phyloP scores from a whole-genome alignment of 2,113 vertebrate species.

The Myotis lucifugus region DNA sequence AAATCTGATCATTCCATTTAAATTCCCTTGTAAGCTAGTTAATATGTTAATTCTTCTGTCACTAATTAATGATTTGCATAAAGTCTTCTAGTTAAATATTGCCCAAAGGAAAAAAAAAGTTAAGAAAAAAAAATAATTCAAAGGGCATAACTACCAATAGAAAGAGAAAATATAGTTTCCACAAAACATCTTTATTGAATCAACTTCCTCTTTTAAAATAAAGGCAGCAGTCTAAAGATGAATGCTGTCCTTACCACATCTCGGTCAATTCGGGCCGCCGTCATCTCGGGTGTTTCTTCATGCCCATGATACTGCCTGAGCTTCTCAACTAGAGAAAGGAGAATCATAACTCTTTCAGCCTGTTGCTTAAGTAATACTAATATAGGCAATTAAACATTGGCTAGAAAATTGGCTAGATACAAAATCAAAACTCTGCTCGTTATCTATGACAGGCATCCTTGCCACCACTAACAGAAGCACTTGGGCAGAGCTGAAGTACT shows the following conservation, averaged over 20 bases:
- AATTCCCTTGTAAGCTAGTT: neutral
- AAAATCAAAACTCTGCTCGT: neutral
- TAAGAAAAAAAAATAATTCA: neutral
- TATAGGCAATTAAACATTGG: neutral
- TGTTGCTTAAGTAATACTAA: neutral
- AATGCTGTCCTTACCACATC: constrained; percentile 90
- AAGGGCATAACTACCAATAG: neutral
- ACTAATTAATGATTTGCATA: neutral
- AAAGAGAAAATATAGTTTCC: neutral
- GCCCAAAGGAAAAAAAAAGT: constrained; percentile 3
- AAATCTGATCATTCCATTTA: neutral
- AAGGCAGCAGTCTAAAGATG: neutral
- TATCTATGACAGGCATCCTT: no score
- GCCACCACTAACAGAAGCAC: neutral
- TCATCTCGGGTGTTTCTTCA: constrained; percentile 88
- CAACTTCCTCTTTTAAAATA: neutral
- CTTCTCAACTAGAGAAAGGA: constrained; percentile 86
- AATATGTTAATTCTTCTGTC: neutral
- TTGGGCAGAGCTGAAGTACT: neutral
- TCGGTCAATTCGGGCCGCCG: constrained; percentile 90
- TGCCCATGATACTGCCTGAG: constrained; percentile 82
- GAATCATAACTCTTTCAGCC: neutral
- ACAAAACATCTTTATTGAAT: neutral
- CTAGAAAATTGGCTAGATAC: neutral
- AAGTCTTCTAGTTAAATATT: constrained; percentile 1